phyloP scores from a whole-genome alignment of 2,888 invertebrate species.

The Dichetophora obliterata region DNA sequence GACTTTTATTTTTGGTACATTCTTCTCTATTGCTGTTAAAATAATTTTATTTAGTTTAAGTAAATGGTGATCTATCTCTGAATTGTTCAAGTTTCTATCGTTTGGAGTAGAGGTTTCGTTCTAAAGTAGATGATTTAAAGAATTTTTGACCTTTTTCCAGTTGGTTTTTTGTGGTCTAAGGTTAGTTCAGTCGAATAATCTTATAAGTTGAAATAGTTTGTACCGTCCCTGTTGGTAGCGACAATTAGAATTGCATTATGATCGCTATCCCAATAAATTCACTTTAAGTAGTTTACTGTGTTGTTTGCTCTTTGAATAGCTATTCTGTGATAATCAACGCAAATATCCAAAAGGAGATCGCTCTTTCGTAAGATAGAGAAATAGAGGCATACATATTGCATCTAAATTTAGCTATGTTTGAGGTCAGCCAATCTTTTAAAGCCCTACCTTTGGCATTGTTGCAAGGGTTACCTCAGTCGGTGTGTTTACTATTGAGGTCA shows the following conservation, averaged over 20 bases:
- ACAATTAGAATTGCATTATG: not conserved
- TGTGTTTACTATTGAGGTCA: no score
- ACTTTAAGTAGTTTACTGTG: not conserved
- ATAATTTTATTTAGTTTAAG: not conserved
- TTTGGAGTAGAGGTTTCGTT: not conserved
- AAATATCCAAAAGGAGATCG: not conserved
- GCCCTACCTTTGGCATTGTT: not conserved
- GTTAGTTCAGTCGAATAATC: not conserved
- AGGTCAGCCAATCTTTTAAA: not conserved
- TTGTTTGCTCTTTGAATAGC: not conserved
- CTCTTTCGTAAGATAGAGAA: not conserved
- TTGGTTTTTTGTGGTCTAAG: not conserved
- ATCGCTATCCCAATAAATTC: not conserved
- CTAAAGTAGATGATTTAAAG: not conserved
- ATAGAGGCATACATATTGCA: not conserved
- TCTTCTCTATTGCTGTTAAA: not conserved
- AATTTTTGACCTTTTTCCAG: not conserved
- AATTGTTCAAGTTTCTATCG: not conserved
- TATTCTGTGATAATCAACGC: not conserved
- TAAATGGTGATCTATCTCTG: not conserved
- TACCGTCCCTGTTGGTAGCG: not conserved
- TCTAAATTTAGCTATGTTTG: not conserved
- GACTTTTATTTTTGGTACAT: not conserved
- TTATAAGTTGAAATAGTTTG: not conserved
- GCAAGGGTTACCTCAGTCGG: no score